Evolutionary conservation across 2,888 invertebrate genomes (phyloP).

Genomic region (Drosophila peninsularis): DNA sequence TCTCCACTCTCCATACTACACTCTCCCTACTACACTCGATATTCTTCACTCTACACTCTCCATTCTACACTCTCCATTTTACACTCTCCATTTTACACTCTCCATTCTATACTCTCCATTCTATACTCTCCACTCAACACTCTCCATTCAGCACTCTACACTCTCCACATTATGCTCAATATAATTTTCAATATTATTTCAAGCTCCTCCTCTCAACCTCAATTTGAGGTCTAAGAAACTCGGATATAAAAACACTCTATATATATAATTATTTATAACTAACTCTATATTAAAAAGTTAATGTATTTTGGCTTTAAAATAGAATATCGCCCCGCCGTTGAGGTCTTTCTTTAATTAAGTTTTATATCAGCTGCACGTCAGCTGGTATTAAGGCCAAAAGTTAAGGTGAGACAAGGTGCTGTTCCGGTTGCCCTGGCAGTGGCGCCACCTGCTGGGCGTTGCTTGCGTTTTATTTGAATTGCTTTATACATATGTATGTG

Average conservation of each 20-base stretch:
- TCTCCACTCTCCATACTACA: too few species aligned
- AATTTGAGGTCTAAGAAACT: too few species aligned
- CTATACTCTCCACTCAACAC: too few species aligned
- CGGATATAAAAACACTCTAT: background rate
- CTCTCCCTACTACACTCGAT: too few species aligned
- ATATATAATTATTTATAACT: background rate
- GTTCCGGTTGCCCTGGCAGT: slow-evolving; percentile 18
- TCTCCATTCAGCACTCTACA: too few species aligned
- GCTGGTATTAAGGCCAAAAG: slow-evolving; percentile 61
- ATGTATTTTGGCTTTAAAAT: slow-evolving; percentile 16
- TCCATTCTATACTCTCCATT: too few species aligned
- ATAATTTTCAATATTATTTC: too few species aligned
- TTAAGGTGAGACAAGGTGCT: slow-evolving; percentile 44
- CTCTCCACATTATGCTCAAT: too few species aligned
- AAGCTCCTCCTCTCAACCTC: too few species aligned
- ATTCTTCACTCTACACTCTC: too few species aligned
- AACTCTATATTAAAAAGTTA: background rate
- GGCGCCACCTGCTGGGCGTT: slow-evolving; percentile 65
- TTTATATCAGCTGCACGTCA: slow-evolving; percentile 62
- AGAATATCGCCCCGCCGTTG: slow-evolving; percentile 1
- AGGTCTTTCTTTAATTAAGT: slow-evolving; percentile 54
- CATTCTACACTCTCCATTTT: too few species aligned
- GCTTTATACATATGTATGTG: slow-evolving; percentile 17
- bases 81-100: too few species aligned
- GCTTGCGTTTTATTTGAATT: slow-evolving; percentile 63